These are phyloP conservation scores for Molothrus aeneus DNA, from an alignment of 2,797 vertebrate genomes.

Conservation along the genomic window DNA sequence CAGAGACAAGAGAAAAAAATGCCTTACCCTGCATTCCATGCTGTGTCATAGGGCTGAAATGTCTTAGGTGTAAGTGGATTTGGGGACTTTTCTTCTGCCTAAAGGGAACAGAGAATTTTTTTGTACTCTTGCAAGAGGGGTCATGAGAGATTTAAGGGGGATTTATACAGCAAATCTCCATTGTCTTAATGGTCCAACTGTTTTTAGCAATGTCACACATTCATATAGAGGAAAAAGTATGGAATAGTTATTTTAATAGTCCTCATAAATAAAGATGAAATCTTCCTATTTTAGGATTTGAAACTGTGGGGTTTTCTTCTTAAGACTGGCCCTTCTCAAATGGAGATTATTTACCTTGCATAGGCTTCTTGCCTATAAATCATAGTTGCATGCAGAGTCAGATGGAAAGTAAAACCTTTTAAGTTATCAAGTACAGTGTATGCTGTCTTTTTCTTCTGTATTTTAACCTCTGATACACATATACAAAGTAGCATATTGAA, in stretches of 20 bases:
- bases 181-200: background rate
- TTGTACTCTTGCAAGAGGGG: background rate
- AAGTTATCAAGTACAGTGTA: background rate
- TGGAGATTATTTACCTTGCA: background rate
- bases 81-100: background rate
- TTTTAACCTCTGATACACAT: background rate
- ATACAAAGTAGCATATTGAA: background rate
- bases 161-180: background rate
- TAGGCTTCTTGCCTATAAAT: background rate
- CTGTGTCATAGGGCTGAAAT: background rate
- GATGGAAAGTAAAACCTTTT: background rate
- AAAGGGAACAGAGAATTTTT: background rate
- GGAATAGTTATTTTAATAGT: background rate
- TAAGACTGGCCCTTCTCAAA: background rate
- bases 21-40: background rate
- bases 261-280: background rate
- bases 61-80: background rate
- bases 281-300: background rate
- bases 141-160: background rate
- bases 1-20: background rate
- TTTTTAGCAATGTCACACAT: background rate
- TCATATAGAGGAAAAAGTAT: background rate
- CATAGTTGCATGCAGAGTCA: background rate
- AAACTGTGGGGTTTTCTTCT: accelerated
- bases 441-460: background rate